Evolutionary conservation across 2,888 invertebrate genomes (phyloP), one percentile per base, ranked within the genome.

Genomic region (Spicauda simplicius): DNA sequence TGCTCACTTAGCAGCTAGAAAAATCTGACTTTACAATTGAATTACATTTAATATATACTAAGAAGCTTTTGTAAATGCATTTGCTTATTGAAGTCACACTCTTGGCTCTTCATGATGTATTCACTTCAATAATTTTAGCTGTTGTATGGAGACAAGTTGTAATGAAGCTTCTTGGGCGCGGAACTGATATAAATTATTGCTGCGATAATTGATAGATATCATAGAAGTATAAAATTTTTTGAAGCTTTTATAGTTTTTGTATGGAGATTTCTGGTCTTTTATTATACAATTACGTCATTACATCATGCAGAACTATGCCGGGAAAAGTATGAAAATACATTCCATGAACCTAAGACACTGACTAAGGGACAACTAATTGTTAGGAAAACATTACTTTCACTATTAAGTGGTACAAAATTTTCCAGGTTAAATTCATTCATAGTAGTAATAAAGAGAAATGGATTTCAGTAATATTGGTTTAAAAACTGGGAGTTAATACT

Each of bases 321-420:
- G 55, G 18, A 52, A 18, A 16, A 52, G 18, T 59, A 16, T 25
- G 14, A 60, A 41, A 57, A 77, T 77, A 87, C 88, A 88, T 88
- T 88, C 88, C 88, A 86, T 80, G 65, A 71, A 78, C 76, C 74
- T 77, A 56, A 55, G 79, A 75, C 78, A 82, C 80, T 82, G 87
- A 88, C 87, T 88, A 87, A 88, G 72, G 76, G 83, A 85, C 76
- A 76, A 76, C 71, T 85, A 86, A 82, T 78, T 72, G 77, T 77
- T 78, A 78, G 37, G 18, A 19, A 33, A 54, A 54, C 37, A 53
- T 61, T 0, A 61, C 33, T 61, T 61, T 57, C 45, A 41, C 25
- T 16, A 53, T 50, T 55, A 55, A 16, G 30, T 48, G 30, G 16
- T 71, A 52, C 37, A 68, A 45, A 69, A 64, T 71, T 69, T 67